A percentile compares a stretch with the other conserved stretches of the same genome.
Conservation (phyloP, 2,113 vertebrate genomes). For the Poecile atricapillus region DNA sequence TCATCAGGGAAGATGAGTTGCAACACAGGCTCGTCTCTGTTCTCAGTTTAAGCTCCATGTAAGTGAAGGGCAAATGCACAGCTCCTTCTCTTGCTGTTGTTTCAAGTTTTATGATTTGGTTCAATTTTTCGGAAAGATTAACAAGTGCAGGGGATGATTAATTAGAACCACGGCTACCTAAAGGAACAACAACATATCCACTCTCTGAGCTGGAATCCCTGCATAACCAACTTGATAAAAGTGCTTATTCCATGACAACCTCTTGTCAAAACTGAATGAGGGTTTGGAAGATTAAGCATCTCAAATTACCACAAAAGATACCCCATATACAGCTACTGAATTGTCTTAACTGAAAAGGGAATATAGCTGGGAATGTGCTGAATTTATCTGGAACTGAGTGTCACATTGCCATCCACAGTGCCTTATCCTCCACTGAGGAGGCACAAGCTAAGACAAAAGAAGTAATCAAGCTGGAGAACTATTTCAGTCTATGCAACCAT, state of each 20-base stretch:
- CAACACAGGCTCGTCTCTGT: not conserved
- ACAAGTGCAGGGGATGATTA: not conserved
- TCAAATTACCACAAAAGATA: not conserved
- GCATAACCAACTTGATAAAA: not conserved
- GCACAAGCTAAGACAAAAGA: not conserved
- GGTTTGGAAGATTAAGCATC: not conserved
- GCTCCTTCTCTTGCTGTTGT: not conserved
- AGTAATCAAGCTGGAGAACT: not conserved
- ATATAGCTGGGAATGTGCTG: not conserved
- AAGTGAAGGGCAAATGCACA: not conserved
- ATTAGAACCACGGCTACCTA: not conserved
- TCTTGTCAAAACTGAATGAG: not conserved
- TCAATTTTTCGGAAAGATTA: not conserved
- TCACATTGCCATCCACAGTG: fast-evolving
- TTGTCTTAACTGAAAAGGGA: not conserved
- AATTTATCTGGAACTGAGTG: not conserved
- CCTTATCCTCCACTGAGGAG: not conserved
- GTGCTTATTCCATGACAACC: fast-evolving
- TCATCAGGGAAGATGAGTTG: not conserved
- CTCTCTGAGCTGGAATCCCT: not conserved
- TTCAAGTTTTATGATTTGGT: not conserved
- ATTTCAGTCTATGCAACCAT: not conserved
- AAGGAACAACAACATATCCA: not conserved
- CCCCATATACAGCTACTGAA: not conserved
- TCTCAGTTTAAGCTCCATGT: not conserved